These are phyloP conservation scores for Nesometra sesokonis DNA, from an alignment of 35 echinoderm and acorn worm genomes.

Conservation along the genomic window DNA sequence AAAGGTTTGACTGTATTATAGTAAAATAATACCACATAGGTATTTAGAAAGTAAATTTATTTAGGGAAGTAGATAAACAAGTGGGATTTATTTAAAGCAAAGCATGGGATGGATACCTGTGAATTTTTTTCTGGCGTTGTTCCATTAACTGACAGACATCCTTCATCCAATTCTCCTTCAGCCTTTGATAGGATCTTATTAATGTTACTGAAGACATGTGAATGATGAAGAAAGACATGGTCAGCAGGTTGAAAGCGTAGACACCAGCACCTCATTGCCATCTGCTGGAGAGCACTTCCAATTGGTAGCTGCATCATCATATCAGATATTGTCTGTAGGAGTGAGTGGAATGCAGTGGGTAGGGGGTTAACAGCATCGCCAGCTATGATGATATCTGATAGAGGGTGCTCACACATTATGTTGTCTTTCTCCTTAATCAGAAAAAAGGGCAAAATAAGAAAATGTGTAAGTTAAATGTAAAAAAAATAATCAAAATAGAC, in stretches of 20 bases:
- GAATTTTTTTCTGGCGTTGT: neutral
- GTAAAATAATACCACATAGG: too few species aligned
- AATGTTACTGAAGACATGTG: constrained; percentile 98
- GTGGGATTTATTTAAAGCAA: too few species aligned
- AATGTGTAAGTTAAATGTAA: too few species aligned
- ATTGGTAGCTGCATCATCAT: constrained; percentile 89
- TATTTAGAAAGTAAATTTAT: too few species aligned
- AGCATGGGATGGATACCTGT: too few species aligned
- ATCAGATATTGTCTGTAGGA: constrained; percentile 80
- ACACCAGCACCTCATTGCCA: constrained; percentile 95
- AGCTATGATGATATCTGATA: constrained; percentile 73
- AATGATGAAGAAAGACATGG: constrained; percentile 88
- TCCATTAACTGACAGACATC: neutral
- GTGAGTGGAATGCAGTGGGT: constrained; percentile 65
- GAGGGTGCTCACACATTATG: constrained; percentile 83
- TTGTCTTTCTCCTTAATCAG: constrained; percentile 53
- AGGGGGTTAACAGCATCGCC: constrained; percentile 79
- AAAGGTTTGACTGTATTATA: too few species aligned
- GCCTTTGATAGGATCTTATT: constrained; percentile 85
- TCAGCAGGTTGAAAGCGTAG: constrained; percentile 72
- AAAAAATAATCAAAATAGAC: too few species aligned
- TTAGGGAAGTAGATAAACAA: too few species aligned
- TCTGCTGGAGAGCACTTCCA: constrained; percentile 83
- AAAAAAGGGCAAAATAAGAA: neutral
- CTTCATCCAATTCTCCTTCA: constrained; percentile 53